Base-by-base conservation (phyloP, 2,888 invertebrate genomes). In the Hypomecis punctinalis region DNA sequence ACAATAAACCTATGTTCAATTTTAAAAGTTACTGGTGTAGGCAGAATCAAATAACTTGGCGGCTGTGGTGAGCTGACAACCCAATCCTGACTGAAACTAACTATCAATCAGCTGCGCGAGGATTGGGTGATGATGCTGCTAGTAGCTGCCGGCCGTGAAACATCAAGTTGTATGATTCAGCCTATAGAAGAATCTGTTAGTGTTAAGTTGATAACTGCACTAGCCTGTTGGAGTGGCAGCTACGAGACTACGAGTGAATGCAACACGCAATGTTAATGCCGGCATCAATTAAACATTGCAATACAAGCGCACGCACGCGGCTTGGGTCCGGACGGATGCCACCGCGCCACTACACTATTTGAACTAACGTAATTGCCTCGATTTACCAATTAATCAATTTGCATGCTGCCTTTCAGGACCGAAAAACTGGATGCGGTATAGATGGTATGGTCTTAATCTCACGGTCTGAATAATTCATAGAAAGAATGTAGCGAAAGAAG, bases 231-330 rank as follows among this genome's bases (percentile, higher is more conserved):
- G 10, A 47, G 48, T 35, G 52, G 10, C 51, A 51, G 51, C 51
- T 42, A 46, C 36, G 45, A 63, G 67, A 46, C 51, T 45, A 46
- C 36, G 45, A 63, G 67, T 73, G 69, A 60, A 73, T 71, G 74
- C 68, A 67, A 69, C 76, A 76, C 67, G 75, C 74, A 70, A 74
- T 61, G 60, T 61, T 70, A 71, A 69, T 70, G 70, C 72, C 69
- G 62, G 69, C 67, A 74, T 73, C 67, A 70, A 75, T 76, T 68
- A 74, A 69, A 66, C 63, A 62, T 62, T 71, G 69, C 46, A 60
- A 73, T 51, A 51, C 39, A 51, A 61, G 58, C 43, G 58, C 51
- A 66, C 63, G 68, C 68, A 63, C 69, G 66, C 63, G 40, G 66
- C 56, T 52, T 46, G 11, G 11, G 13, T 11, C 36, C 63, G 40